Percentiles rank a stretch among this genome's conserved stretches.
Evolutionary conservation across 2,113 vertebrate genomes (phyloP).

Genomic region (Camelus dromedarius): DNA sequence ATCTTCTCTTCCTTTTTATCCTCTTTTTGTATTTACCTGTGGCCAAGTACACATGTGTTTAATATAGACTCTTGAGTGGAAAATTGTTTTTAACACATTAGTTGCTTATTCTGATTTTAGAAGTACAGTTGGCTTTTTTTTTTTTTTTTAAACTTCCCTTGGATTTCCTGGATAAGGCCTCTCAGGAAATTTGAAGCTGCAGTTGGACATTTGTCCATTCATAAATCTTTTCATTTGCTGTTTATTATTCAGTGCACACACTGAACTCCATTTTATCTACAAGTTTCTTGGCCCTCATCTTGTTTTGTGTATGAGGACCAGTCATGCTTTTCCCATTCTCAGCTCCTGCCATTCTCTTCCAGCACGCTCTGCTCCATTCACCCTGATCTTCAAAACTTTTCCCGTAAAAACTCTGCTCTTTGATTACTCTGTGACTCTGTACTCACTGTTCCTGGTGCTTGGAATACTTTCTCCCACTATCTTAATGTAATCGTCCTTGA

Average conservation of each 20-base stretch:
- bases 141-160: neutral
- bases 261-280: neutral
- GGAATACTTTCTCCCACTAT: neutral
- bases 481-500: neutral
- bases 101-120: conserved; percentile 22
- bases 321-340: neutral
- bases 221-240: neutral
- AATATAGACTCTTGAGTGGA: neutral
- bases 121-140: neutral
- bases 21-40: neutral
- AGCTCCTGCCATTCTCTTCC: neutral
- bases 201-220: neutral
- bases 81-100: conserved; percentile 2
- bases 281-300: neutral
- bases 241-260: neutral
- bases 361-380: neutral
- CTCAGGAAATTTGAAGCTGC: neutral
- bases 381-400: neutral
- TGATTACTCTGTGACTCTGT: neutral
- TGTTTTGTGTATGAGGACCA: neutral
- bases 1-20: neutral
- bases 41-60: neutral
- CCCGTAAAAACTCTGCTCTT: neutral
- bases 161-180: neutral
- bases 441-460: neutral